phyloP scores from a whole-genome alignment of 23 tunicate species.

The Diplosoma virens region DNA sequence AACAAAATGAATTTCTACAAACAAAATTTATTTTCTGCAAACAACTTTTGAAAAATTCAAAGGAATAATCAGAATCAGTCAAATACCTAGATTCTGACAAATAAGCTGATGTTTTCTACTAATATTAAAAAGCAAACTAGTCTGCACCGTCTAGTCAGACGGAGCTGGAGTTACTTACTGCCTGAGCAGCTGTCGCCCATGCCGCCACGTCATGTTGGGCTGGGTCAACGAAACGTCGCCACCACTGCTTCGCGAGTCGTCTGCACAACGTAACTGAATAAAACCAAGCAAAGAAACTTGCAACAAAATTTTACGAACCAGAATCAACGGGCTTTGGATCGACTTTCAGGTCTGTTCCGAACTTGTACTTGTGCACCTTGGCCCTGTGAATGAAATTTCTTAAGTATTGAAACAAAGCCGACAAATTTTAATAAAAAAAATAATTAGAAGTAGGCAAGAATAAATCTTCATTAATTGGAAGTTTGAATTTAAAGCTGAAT shows the following conservation, averaged over 20 bases:
- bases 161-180: constrained; percentile 45
- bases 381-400: constrained; percentile 43
- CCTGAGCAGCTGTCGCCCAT: constrained; percentile 85
- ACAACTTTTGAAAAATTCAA: background rate
- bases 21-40: too few species aligned
- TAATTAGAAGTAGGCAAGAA: background rate
- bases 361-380: constrained; percentile 73
- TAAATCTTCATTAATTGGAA: too few species aligned
- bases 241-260: constrained; percentile 18
- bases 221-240: constrained; percentile 37
- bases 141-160: too few species aligned
- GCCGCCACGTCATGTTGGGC: constrained; percentile 80
- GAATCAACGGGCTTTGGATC: constrained; percentile 49
- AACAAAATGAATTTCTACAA: too few species aligned
- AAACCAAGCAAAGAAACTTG: background rate
- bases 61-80: background rate
- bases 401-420: background rate
- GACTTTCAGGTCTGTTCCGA: constrained; percentile 52
- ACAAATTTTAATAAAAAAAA: background rate
- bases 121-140: too few species aligned
- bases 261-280: background rate
- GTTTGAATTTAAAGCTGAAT: too few species aligned
- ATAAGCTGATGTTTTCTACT: too few species aligned
- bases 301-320: background rate
- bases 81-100: too few species aligned